Evolutionary conservation across 2,888 invertebrate genomes (phyloP).

Genomic region (Drosophila rubida): DNA sequence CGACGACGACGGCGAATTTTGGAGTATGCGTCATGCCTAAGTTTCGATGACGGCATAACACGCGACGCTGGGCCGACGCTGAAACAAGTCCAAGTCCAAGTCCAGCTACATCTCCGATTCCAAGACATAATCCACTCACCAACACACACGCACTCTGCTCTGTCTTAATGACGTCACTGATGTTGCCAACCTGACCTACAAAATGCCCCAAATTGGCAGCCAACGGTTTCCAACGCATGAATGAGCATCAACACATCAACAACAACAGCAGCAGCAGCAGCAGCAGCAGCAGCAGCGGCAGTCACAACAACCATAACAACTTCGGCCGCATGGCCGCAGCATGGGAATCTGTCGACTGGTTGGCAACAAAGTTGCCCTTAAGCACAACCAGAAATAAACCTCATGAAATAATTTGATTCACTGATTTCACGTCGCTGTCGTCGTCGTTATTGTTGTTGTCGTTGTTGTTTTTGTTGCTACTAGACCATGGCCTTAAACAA

Average conservation of each 20-base stretch:
- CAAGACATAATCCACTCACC: constrained; percentile 2
- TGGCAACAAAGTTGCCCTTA: constrained; percentile 51
- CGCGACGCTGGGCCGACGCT: neutral
- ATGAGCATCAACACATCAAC: constrained; percentile 24
- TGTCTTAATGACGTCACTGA: constrained; percentile 59
- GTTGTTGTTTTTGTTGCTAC: neutral
- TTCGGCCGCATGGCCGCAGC: constrained; percentile 24
- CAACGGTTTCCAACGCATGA: constrained; percentile 40
- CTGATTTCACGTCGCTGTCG: constrained; percentile 12
- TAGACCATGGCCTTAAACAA: neutral
- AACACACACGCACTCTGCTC: neutral
- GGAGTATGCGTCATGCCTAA: constrained; percentile 56
- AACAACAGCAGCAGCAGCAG: constrained; percentile 4
- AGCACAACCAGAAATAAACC: constrained; percentile 49
- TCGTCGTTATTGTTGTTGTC: too few species aligned
- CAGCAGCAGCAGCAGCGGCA: constrained; percentile 19
- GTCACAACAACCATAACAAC: constrained; percentile 7
- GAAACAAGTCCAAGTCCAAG: constrained; percentile 2
- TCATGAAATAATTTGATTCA: constrained; percentile 51
- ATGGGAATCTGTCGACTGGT: constrained; percentile 21
- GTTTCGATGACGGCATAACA: constrained; percentile 46
- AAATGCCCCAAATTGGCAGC: constrained; percentile 54
- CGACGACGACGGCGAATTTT: constrained; percentile 15
- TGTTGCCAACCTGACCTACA: constrained; percentile 61
- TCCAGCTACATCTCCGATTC: neutral